Base-by-base conservation (phyloP, 2,888 invertebrate genomes). In the Allygus modestus region DNA sequence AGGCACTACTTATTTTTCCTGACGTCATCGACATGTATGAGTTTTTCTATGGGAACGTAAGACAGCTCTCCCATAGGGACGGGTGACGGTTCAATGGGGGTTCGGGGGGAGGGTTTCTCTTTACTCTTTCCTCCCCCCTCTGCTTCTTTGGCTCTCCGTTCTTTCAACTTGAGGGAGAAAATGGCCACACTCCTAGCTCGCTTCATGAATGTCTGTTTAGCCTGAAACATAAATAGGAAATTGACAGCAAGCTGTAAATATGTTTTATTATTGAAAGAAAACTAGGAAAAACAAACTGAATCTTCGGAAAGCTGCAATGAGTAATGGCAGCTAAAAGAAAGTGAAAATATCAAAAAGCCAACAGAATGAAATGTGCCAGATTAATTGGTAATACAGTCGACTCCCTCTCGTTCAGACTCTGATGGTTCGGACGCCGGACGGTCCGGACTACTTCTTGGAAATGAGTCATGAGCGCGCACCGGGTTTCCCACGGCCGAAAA, bases 151-250 rank as follows among this genome's bases (percentile, higher is more conserved):
- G 96, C 96, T 82, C 96, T 92, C n/a, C 95, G 92, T 88, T 95
- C 95, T 88, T 95, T 95, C 86, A 97, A 91, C 84, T 96, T 96
- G 79, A 97, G 91, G 5, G 96, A 96, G 91, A 97, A 97, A 89
- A 97, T 96, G 5, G 96, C 96, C 65, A 97, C 96, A 0, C 96
- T 96, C 17, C 96, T 92, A 7, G 97, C 96, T 81, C 96, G 93
- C 90, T 97, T 97, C 91, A 97, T 96, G 33, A 97, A 90, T 87
- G 94, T 94, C 77, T 96, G 96, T 89, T 94, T 95, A 11, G 61
- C 83, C 83, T 83, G 28, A 31, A 65, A 65, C 23, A 23, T 28
- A 65, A 28, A 23, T 12, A 17, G 23, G 4, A 58, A 23, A 20
- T n/a, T 58, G 20, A 58, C 23, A 28, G 26, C 17, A 9, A 58